Evolutionary conservation across 2,113 vertebrate species (phyloP).

Genomic region (Indicator maculatus): DNA sequence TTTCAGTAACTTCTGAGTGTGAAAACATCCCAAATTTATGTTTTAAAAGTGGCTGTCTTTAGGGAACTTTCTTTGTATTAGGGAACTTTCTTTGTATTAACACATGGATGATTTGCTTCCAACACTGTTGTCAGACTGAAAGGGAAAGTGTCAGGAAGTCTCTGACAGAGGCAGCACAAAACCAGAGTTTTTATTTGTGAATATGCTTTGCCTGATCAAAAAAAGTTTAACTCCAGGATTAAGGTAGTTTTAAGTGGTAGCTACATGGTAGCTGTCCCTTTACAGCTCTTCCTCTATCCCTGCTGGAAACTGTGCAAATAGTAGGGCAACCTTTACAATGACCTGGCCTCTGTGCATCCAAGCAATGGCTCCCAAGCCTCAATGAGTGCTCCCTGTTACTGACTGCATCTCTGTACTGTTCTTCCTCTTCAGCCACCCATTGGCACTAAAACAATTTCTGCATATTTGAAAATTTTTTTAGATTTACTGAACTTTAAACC

Average conservation of each 20-base stretch:
- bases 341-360: not conserved
- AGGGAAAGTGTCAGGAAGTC: not conserved
- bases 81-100: not conserved
- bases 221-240: not conserved
- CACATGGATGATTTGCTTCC: not conserved
- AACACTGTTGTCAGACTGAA: not conserved
- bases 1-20: not conserved
- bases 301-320: not conserved
- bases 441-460: not conserved
- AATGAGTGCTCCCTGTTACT: not conserved
- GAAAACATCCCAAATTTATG: not conserved
- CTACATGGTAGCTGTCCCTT: not conserved
- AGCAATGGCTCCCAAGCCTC: not conserved
- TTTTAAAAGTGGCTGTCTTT: not conserved
- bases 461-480: not conserved
- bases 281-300: not conserved
- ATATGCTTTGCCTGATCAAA: not conserved
- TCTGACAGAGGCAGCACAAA: not conserved
- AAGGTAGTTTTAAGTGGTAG: not conserved
- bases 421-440: not conserved
- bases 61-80: not conserved
- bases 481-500: not conserved
- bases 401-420: not conserved
- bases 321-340: not conserved
- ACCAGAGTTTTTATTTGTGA: not conserved